Conservation (phyloP, 2,113 vertebrate genomes). For the Thalassarche chlororhynchos region DNA sequence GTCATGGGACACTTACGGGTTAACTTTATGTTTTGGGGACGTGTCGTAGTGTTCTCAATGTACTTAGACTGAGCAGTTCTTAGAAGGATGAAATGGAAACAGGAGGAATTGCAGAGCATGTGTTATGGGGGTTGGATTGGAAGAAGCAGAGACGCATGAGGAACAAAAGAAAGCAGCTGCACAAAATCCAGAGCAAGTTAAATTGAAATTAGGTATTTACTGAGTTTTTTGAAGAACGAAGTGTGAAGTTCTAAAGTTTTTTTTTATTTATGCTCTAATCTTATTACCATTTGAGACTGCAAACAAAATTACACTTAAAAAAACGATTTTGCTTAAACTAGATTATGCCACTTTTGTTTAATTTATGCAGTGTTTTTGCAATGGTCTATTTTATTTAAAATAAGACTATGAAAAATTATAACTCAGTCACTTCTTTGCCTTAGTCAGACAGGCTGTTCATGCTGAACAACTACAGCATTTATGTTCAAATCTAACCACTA, state of each 20-base stretch:
- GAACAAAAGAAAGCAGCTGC: constrained; percentile 46
- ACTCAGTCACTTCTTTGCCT: neutral
- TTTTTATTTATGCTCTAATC: neutral
- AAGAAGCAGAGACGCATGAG: neutral
- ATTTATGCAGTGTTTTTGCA: neutral
- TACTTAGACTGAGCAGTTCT: constrained; percentile 47
- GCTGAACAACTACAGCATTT: neutral
- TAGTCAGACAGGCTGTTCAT: neutral
- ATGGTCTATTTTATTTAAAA: neutral
- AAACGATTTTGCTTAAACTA: neutral
- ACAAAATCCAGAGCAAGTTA: constrained; percentile 10
- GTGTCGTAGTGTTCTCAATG: constrained; percentile 48
- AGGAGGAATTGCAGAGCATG: constrained; percentile 24
- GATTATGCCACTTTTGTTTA: neutral
- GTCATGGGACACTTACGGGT: neutral
- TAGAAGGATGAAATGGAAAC: constrained; percentile 60
- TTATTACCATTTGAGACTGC: neutral
- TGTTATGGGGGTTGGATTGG: constrained; percentile 1
- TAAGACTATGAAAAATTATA: neutral
- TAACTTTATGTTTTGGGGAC: constrained; percentile 50
- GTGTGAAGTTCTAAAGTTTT: neutral
- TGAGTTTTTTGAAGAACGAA: neutral
- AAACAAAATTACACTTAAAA: neutral
- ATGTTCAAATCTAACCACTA: neutral
- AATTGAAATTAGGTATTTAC: constrained; percentile 28